Conservation (phyloP, 2,797 vertebrate genomes). For the Acipenser oxyrinchus region DNA sequence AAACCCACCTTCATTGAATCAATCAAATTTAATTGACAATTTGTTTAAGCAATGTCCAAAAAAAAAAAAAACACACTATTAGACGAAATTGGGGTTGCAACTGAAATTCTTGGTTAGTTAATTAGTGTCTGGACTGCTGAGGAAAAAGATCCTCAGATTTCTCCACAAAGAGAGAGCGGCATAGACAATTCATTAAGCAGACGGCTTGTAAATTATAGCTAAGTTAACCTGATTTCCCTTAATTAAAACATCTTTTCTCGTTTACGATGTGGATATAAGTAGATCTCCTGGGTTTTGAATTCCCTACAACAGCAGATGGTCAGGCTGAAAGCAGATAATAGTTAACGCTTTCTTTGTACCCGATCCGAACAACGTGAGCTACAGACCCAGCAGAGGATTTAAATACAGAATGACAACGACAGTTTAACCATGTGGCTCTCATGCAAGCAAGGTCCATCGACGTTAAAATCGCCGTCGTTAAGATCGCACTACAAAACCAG, state of each 20-base stretch:
- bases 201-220: constrained; percentile 81
- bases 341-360: constrained; percentile 79
- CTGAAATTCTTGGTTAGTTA: constrained; percentile 80
- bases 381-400: constrained; percentile 79
- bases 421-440: constrained; percentile 68
- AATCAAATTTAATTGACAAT: constrained; percentile 81
- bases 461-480: constrained; percentile 15
- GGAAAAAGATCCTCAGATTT: constrained; percentile 72
- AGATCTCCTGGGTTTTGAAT: constrained; percentile 86
- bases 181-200: constrained; percentile 83
- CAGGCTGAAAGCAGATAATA: constrained; percentile 82
- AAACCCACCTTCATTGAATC: constrained; percentile 74
- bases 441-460: constrained; percentile 17
- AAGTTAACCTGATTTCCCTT: constrained; percentile 85
- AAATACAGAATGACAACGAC: constrained; percentile 76
- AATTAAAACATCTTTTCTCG: constrained; percentile 87
- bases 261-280: constrained; percentile 86
- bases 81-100: constrained; percentile 68
- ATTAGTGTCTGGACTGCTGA: constrained; percentile 74
- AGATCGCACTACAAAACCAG: constrained; percentile 12
- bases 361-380: constrained; percentile 77
- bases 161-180: constrained; percentile 77
- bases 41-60: constrained; percentile 71
- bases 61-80: constrained; percentile 54
- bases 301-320: constrained; percentile 92